Percentiles rank a stretch among this genome's conserved stretches.
These are phyloP conservation scores for Ginglymostoma cirratum DNA, from an alignment of 2,113 vertebrate species.

Conservation along the genomic window DNA sequence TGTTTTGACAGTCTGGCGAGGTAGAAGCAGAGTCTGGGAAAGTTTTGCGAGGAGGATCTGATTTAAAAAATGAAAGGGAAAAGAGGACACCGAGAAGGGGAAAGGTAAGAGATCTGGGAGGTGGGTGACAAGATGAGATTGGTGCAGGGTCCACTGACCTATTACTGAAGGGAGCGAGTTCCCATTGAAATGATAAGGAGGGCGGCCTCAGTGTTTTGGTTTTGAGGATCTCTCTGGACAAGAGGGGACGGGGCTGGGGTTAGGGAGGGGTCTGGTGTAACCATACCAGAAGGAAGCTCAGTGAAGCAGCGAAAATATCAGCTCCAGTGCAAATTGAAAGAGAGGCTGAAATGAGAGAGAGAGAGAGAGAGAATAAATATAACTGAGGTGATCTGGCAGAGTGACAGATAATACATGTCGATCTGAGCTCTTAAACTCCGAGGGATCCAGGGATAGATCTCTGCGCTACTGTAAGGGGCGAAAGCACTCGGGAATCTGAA, in stretches of 20 bases:
- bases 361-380: slow-evolving; percentile 42
- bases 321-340: neutral
- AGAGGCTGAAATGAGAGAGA: slow-evolving; percentile 37
- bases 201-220: neutral
- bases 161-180: neutral
- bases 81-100: neutral
- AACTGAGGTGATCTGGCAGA: slow-evolving; percentile 38
- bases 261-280: neutral
- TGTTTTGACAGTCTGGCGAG: neutral
- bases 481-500: neutral
- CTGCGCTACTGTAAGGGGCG: no score
- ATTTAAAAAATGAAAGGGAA: neutral
- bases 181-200: no score
- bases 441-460: neutral
- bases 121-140: neutral
- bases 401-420: neutral
- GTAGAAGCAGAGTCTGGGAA: neutral
- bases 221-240: neutral
- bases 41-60: neutral
- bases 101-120: neutral
- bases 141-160: neutral
- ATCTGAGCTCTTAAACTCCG: neutral
- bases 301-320: neutral
- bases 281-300: neutral
- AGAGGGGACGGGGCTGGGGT: no score